A percentile compares a stretch with the other conserved stretches of the same genome.
Conservation (phyloP, 1,140 invertebrate genomes). For the Apocrypta bakeri region DNA sequence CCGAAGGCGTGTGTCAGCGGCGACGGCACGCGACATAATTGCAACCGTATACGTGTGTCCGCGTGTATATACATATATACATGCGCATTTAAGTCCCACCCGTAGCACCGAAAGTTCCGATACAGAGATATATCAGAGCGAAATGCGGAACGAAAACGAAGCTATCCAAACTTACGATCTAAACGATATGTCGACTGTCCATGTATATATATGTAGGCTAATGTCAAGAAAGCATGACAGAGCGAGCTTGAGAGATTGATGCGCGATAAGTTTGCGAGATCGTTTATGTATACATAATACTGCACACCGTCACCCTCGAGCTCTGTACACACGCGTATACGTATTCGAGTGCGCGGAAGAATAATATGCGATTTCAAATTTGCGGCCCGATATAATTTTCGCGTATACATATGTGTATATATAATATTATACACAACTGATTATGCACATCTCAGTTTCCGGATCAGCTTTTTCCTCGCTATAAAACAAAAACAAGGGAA, state of each 20-base stretch:
- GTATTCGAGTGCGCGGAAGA: too few species aligned
- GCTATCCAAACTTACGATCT: neutral
- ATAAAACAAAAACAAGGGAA: neutral
- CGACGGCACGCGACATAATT: conserved; percentile 22
- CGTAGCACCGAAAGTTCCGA: too few species aligned
- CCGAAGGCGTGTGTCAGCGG: conserved; percentile 8
- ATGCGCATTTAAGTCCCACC: too few species aligned
- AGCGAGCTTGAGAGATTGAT: too few species aligned
- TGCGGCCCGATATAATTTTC: too few species aligned
- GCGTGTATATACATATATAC: neutral
- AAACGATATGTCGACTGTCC: neutral
- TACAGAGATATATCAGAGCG: neutral
- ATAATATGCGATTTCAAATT: too few species aligned
- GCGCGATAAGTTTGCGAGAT: too few species aligned
- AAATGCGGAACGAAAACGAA: neutral
- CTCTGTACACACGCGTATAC: too few species aligned
- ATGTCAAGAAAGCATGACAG: conserved; percentile 66
- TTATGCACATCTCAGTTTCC: neutral
- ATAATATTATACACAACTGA: too few species aligned
- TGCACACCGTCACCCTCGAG: too few species aligned
- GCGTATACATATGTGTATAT: too few species aligned
- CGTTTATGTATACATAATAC: neutral
- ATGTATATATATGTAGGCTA: conserved; percentile 62
- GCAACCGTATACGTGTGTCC: too few species aligned
- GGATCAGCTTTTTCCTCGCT: neutral